Conservation (phyloP, 1,140 invertebrate species). For the Vanessa tameamea region DNA sequence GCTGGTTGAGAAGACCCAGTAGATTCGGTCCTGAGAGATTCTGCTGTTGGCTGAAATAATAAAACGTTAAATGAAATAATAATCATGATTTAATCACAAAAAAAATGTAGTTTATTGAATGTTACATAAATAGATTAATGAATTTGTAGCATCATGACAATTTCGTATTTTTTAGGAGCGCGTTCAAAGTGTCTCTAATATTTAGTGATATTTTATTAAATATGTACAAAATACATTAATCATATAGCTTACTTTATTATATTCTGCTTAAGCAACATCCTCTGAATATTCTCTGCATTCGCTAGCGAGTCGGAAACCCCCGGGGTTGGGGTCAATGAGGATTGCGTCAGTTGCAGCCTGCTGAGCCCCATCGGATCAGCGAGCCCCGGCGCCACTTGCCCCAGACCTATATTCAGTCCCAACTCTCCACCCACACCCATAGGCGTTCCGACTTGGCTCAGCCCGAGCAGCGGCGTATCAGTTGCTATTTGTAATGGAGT, state of each 20-base stretch:
- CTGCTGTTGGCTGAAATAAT: constrained; percentile 64
- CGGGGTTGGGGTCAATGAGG: constrained; percentile 49
- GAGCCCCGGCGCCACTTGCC: constrained; percentile 38
- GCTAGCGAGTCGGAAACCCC: constrained; percentile 54
- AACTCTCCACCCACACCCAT: constrained; percentile 53
- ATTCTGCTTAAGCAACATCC: constrained; percentile 78
- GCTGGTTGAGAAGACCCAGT: constrained; percentile 67
- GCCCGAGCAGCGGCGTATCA: constrained; percentile 58
- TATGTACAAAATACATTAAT: neutral
- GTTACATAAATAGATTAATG: too few species aligned
- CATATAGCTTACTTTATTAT: constrained; percentile 72
- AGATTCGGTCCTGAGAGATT: constrained; percentile 70
- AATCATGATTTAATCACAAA: too few species aligned
- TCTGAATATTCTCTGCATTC: constrained; percentile 75
- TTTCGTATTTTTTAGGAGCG: too few species aligned
- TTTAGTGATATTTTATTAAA: too few species aligned
- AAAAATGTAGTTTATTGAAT: too few species aligned
- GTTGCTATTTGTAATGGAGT: constrained; percentile 72
- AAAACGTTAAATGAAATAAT: too few species aligned
- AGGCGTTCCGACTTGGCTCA: constrained; percentile 67
- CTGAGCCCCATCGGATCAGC: constrained; percentile 44
- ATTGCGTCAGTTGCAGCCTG: constrained; percentile 45
- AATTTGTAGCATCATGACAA: too few species aligned
- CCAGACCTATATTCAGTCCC: constrained; percentile 45
- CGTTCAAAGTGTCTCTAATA: too few species aligned